These are phyloP conservation scores for Muscina levida DNA, from an alignment of 2,888 invertebrate genomes.

Conservation along the genomic window DNA sequence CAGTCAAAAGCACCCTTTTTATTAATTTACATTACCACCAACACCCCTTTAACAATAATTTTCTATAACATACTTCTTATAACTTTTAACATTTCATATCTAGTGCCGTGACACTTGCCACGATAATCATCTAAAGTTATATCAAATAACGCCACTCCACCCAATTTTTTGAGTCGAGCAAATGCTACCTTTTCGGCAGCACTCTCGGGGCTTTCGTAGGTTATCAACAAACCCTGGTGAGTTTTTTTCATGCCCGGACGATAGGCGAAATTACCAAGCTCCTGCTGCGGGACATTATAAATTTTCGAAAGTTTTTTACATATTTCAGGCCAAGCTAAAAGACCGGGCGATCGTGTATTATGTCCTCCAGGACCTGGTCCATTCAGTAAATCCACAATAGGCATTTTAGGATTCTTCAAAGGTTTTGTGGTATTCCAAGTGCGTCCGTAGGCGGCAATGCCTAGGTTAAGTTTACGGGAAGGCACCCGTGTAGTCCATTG, in stretches of 20 bases:
- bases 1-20: too few relatives aligned
- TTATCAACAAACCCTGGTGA: conserved; percentile 88
- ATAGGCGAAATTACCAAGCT: conserved; percentile 89
- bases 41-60: too few relatives aligned
- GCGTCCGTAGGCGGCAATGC: conserved; percentile 10
- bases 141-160: conserved; percentile 88
- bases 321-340: conserved; percentile 81
- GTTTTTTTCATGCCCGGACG: conserved; percentile 83
- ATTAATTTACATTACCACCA: too few relatives aligned
- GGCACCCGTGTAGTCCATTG: background rate
- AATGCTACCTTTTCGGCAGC: conserved; percentile 89
- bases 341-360: background rate
- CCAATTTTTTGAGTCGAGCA: conserved; percentile 86
- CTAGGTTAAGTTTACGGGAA: background rate
- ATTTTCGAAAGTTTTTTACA: conserved; percentile 79
- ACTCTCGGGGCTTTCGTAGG: conserved; percentile 90
- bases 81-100: conserved; percentile 81
- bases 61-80: background rate
- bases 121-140: conserved; percentile 90
- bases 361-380: conserved; percentile 7
- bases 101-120: conserved; percentile 85
- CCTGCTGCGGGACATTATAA: conserved; percentile 84
- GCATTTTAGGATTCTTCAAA: background rate
- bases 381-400: background rate
- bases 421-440: conserved; percentile 31